These are phyloP conservation scores for Episyrphus balteatus DNA, from an alignment of 1,140 invertebrate species.

Conservation along the genomic window DNA sequence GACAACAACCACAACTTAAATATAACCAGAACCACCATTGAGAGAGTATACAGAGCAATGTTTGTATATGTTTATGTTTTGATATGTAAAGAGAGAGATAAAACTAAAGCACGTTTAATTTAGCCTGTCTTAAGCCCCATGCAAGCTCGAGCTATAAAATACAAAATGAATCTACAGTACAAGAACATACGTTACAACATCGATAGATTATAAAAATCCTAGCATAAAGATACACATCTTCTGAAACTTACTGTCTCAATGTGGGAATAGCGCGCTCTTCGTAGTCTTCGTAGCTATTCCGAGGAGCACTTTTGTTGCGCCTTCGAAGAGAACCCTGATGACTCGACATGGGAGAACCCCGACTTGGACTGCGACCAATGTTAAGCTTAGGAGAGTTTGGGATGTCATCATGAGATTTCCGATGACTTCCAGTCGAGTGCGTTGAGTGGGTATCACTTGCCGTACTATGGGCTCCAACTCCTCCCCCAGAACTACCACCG, in stretches of 20 bases:
- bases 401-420: slow-evolving; percentile 32
- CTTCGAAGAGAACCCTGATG: slow-evolving; percentile 50
- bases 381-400: slow-evolving; percentile 27
- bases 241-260: slow-evolving; percentile 57
- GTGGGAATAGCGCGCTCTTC: slow-evolving; percentile 75
- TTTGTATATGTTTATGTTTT: background rate
- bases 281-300: slow-evolving; percentile 74
- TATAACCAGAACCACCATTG: slow-evolving; percentile 2
- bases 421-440: slow-evolving; percentile 8
- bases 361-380: slow-evolving; percentile 17
- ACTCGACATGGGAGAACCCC: slow-evolving; percentile 37
- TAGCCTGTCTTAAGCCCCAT: background rate
- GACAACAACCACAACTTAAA: slow-evolving; percentile 6
- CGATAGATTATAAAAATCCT: background rate
- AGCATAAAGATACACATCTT: background rate
- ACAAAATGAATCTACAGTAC: background rate
- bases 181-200: background rate
- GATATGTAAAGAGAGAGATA: slow-evolving; percentile 1
- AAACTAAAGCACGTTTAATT: background rate
- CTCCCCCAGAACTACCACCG: slow-evolving; percentile 10
- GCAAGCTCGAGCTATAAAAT: background rate
- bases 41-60: slow-evolving; percentile 13
- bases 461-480: background rate
- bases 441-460: slow-evolving; percentile 7
- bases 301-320: slow-evolving; percentile 61